Conservation (phyloP, 2,797 vertebrate species). For the Enteromius unitaeniatus region DNA sequence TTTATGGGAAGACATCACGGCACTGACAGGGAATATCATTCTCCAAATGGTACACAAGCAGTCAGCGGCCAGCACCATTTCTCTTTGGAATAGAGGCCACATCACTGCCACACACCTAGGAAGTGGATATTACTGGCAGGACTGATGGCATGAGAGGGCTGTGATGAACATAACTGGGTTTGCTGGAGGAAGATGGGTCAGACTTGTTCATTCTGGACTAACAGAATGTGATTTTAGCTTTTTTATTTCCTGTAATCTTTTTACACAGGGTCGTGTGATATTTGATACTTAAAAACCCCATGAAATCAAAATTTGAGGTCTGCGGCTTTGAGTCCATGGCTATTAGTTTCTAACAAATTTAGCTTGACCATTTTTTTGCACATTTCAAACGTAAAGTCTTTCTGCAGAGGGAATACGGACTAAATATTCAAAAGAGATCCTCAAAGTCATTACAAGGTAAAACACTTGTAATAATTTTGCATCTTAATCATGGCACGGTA, state of each 20-base stretch:
- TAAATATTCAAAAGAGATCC: not conserved
- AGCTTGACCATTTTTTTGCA: not conserved
- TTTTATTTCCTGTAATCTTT: constrained; percentile 21
- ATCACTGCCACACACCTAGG: constrained; percentile 66
- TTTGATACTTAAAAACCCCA: not conserved
- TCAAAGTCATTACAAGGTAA: not conserved
- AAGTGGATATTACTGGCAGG: constrained; percentile 77
- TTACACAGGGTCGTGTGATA: not conserved
- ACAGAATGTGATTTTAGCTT: constrained; percentile 32
- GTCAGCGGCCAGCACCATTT: constrained; percentile 74
- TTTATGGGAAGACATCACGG: constrained; percentile 81
- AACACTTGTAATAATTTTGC: not conserved
- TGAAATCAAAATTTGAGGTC: constrained; percentile 19
- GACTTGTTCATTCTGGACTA: constrained; percentile 32
- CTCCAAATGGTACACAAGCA: constrained; percentile 78
- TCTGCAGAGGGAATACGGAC: not conserved
- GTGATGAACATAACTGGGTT: constrained; percentile 46
- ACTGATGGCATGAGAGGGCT: constrained; percentile 38
- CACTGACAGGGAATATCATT: constrained; percentile 76
- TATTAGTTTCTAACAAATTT: not conserved
- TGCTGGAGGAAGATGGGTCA: constrained; percentile 34
- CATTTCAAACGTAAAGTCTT: not conserved
- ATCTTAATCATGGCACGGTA: not conserved
- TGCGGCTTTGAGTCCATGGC: not conserved
- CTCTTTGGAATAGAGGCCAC: constrained; percentile 81